Base-by-base conservation (phyloP, 2,888 invertebrate genomes). In the Notodonta dromedarius region DNA sequence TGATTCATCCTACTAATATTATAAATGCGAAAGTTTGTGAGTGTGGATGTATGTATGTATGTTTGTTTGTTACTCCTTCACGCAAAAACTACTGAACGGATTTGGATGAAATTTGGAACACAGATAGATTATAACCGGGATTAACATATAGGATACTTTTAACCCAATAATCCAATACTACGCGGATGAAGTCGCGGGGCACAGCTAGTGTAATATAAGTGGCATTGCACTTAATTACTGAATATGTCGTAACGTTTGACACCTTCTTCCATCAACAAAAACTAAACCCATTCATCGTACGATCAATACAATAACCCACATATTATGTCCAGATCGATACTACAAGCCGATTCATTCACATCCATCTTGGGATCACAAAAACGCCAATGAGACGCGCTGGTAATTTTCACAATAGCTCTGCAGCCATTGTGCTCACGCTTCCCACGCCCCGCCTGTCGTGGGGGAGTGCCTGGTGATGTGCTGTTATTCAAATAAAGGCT, bases 261-360 rank as follows among this genome's bases (percentile, higher is more conserved):
- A 42, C n/a, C 46, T n/a, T 0, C 11, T 46, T 46, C n/a, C n/a
- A 46, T n/a, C 13, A 46, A n/a, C 46, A 46, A 46, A n/a, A 46
- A 46, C 13, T n/a, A 46, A 46, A 0, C n/a, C 7, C 46, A 46
- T 46, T 46, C 46, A 46, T 46, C 46, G 13, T 46, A 52, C 52
- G 32, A 52, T 52, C 24, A 32, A 46, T 46, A 52, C 52, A 52
- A 52, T 52, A 52, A 32, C 52, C 32, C 52, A 52, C 32, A 52
- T 52, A 24, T 32, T 12, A 52, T 52, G 32, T 32, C 35, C 35
- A 52, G 51, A 24, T 32, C 52, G 32, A 52, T 52, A 8, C 3
- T 8, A 32, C 32, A 11, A 51, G 50, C 7, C 50, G 50, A 50
- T 16, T 16, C 50, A 50, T 50, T 50, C 50, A 50, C 32, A 13